Conservation (phyloP, 2,888 invertebrate species). For the Ormyrus nitidulus region DNA sequence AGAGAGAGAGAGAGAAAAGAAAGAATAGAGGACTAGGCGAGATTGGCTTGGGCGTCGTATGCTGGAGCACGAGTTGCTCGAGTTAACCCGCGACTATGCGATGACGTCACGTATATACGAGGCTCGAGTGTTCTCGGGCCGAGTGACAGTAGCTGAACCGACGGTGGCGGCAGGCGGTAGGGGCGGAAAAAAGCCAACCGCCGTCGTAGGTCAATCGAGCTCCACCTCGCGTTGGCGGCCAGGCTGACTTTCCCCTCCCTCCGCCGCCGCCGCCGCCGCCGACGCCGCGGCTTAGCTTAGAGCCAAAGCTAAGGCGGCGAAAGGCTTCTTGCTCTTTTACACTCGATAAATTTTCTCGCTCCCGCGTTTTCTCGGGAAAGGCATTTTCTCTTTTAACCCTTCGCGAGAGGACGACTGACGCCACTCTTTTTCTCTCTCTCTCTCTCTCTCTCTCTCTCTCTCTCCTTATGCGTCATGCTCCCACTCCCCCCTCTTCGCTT, state of each 20-base stretch:
- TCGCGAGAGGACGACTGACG: not conserved
- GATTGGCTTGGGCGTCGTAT: not conserved
- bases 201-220: slow-evolving; percentile 25
- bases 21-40: not conserved
- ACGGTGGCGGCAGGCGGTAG: too few species aligned
- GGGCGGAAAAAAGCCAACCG: too few species aligned
- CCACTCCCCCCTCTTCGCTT: too few species aligned
- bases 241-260: not conserved
- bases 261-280: not conserved
- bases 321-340: slow-evolving; percentile 22
- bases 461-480: not conserved
- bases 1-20: too few species aligned
- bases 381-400: slow-evolving; percentile 1
- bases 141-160: too few species aligned
- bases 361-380: not conserved
- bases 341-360: slow-evolving; percentile 26
- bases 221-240: not conserved
- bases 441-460: not conserved
- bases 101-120: slow-evolving; percentile 11
- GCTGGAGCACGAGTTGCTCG: not conserved
- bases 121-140: not conserved
- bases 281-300: too few species aligned
- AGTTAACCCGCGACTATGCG: not conserved
- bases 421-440: not conserved
- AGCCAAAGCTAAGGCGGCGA: not conserved